Percentiles rank a stretch among this genome's conserved stretches.
These are phyloP conservation scores for Rotaria sp. DNA, from an alignment of 2,888 invertebrate genomes.

Conservation along the genomic window DNA sequence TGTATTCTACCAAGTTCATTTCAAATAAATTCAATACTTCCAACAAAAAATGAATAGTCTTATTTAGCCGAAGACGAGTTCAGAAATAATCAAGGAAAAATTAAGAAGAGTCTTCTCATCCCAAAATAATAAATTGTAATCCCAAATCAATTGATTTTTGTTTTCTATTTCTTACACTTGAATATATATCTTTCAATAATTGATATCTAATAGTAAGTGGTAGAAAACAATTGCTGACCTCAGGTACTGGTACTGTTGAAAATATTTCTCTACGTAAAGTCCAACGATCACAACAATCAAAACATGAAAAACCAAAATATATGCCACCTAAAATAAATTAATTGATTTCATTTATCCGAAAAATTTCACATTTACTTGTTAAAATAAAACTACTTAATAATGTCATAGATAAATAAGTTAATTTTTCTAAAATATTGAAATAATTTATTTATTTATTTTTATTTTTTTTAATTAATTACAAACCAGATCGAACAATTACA, in stretches of 20 bases:
- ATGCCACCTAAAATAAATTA: not conserved
- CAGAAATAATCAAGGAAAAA: no score
- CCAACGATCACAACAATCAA: constrained; percentile 6
- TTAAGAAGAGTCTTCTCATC: no score
- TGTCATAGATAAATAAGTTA: constrained; percentile 22
- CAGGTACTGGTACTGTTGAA: not conserved
- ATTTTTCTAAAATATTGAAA: not conserved
- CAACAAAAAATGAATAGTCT: no score
- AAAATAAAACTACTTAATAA: constrained; percentile 5
- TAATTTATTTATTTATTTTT: no score
- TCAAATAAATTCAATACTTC: no score
- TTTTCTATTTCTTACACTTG: not conserved
- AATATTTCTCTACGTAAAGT: not conserved
- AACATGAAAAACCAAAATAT: constrained; percentile 25
- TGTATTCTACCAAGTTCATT: no score
- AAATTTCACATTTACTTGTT: not conserved
- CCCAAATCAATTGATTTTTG: no score
- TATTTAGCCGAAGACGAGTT: no score
- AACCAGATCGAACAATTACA: constrained; percentile 65
- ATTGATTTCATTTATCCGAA: no score
- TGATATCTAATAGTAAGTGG: not conserved
- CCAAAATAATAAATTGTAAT: no score
- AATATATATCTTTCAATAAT: not conserved
- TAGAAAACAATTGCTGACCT: constrained; percentile 5
- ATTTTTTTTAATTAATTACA: not conserved